phyloP scores from a whole-genome alignment of 2,888 invertebrate genomes.

The Drosophila cracens region DNA sequence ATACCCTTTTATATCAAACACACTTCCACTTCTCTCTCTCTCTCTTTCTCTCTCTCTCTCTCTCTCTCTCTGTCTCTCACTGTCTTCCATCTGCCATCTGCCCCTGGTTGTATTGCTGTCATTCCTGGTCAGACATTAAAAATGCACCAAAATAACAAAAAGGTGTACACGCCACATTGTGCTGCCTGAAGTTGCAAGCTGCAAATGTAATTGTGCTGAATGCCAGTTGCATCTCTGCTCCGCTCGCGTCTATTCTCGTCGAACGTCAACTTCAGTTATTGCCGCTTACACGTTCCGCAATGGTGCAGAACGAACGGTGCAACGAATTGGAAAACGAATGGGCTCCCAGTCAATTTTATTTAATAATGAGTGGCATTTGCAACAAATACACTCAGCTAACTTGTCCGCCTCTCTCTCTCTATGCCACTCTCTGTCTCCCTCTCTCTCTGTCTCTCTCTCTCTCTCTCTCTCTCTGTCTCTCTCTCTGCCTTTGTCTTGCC shows the following conservation, averaged over 20 bases:
- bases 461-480: background rate
- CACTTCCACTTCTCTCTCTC: background rate
- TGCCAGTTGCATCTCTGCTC: slow-evolving; percentile 9
- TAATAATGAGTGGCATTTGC: slow-evolving; percentile 68
- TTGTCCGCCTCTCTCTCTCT: background rate
- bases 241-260: background rate
- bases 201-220: slow-evolving; percentile 38
- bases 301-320: slow-evolving; percentile 21
- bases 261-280: background rate
- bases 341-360: slow-evolving; percentile 70
- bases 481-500: background rate
- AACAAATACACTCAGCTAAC: slow-evolving; percentile 23
- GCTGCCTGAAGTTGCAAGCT: slow-evolving; percentile 8
- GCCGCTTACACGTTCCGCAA: slow-evolving; percentile 24
- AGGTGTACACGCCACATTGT: slow-evolving; percentile 38
- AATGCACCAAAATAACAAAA: slow-evolving; percentile 25
- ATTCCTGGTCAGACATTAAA: slow-evolving; percentile 38
- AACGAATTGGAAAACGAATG: slow-evolving; percentile 44
- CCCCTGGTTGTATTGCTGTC: background rate
- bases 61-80: background rate
- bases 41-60: fast-evolving
- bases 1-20: background rate
- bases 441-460: no score
- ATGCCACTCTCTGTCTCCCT: background rate
- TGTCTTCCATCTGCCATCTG: background rate